phyloP scores from a whole-genome alignment of 2,113 vertebrate genomes.

The Rhea americana region DNA sequence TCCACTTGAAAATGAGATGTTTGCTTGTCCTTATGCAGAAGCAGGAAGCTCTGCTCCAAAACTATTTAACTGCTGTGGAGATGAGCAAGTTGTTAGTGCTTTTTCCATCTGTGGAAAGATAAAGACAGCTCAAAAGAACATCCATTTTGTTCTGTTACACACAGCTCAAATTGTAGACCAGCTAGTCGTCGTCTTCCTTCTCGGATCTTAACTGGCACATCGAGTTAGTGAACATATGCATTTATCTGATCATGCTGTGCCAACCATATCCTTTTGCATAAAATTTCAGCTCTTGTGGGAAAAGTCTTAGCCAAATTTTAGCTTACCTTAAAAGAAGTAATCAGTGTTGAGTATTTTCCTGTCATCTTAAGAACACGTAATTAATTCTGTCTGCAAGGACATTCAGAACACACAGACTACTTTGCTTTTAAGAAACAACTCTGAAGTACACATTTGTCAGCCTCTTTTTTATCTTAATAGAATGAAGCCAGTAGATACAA shows the following conservation, averaged over 20 bases:
- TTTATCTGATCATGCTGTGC: neutral
- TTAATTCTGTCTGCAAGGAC: neutral
- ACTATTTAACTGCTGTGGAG: neutral
- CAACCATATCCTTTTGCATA: neutral
- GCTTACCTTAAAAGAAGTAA: conserved; percentile 2
- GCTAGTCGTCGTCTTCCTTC: neutral
- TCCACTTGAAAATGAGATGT: neutral
- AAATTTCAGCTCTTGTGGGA: neutral
- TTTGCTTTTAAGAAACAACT: neutral
- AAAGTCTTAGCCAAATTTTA: neutral
- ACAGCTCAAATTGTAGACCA: neutral
- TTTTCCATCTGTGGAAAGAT: neutral
- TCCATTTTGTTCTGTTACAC: neutral
- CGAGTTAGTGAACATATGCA: neutral
- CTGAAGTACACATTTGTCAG: neutral
- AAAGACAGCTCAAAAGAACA: neutral
- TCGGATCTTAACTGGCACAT: neutral
- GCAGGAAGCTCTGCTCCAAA: neutral
- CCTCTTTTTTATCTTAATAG: neutral
- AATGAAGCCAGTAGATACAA: neutral
- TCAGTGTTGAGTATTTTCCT: neutral
- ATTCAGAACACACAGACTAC: neutral
- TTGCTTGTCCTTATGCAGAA: neutral
- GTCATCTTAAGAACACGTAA: neutral
- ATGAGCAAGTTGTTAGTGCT: neutral